Percentiles rank a stretch among this genome's conserved stretches.
Conservation (phyloP, 1,140 invertebrate genomes). For the Heliconius hewitsoni region DNA sequence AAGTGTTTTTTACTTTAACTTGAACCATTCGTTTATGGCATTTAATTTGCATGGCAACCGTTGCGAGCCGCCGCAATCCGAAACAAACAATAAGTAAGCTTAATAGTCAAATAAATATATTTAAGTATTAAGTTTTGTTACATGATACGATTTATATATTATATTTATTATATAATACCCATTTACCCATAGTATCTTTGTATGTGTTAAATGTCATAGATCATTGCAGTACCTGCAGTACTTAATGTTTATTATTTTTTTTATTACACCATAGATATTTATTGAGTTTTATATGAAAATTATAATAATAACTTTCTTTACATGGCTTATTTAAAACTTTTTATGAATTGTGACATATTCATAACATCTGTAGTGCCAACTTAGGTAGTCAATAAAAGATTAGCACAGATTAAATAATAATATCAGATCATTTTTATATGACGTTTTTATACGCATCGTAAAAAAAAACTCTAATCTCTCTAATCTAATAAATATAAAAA, state of each 20-base stretch:
- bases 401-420: no score
- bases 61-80: constrained; percentile 22
- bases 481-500: background rate
- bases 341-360: no score
- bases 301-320: no score
- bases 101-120: background rate
- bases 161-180: background rate
- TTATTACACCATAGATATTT: background rate
- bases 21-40: background rate
- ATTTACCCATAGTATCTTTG: background rate
- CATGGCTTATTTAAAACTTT: no score
- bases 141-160: background rate
- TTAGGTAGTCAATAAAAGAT: no score
- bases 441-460: no score
- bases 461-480: no score
- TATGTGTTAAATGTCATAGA: background rate
- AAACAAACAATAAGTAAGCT: constrained; percentile 18
- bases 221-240: background rate
- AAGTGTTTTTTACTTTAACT: background rate
- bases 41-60: constrained; percentile 26
- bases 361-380: no score
- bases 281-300: no score
- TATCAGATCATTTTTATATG: no score
- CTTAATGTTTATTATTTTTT: background rate
- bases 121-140: background rate